phyloP scores from a whole-genome alignment of 2,113 vertebrate species.

The Halcyon senegalensis region DNA sequence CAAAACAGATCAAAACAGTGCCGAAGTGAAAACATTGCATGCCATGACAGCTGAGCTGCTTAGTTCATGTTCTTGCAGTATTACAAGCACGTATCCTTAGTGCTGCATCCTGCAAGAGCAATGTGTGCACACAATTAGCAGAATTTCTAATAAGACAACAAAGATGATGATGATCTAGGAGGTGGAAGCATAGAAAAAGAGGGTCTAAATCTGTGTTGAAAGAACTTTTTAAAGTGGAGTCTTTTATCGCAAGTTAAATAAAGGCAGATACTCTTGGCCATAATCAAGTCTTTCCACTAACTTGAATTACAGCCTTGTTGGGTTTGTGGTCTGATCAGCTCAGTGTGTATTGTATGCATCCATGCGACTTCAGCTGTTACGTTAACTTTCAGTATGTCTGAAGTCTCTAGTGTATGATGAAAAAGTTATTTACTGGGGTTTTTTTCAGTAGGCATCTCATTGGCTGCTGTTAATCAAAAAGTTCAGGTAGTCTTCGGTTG shows the following conservation, averaged over 20 bases:
- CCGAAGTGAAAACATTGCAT: not conserved
- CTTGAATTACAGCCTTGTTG: not conserved
- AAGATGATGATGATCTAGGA: not conserved
- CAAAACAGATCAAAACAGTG: conserved; percentile 47
- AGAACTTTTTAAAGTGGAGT: not conserved
- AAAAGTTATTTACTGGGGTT: not conserved
- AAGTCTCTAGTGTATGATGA: not conserved
- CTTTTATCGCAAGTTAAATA: not conserved
- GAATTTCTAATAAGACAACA: not conserved
- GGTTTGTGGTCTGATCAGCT: not conserved
- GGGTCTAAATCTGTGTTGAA: not conserved
- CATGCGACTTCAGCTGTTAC: not conserved
- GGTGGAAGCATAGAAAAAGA: not conserved
- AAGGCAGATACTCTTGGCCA: not conserved
- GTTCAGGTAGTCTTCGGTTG: not conserved
- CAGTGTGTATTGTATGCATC: not conserved
- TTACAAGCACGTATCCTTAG: not conserved
- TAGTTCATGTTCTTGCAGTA: not conserved
- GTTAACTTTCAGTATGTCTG: not conserved
- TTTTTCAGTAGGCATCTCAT: not conserved
- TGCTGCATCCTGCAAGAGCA: not conserved
- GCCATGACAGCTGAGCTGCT: not conserved
- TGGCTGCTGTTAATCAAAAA: not conserved
- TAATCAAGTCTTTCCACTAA: not conserved
- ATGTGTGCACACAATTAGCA: not conserved